Conservation (phyloP, 2,888 invertebrate species). For the Aproaerema taeniolella region DNA sequence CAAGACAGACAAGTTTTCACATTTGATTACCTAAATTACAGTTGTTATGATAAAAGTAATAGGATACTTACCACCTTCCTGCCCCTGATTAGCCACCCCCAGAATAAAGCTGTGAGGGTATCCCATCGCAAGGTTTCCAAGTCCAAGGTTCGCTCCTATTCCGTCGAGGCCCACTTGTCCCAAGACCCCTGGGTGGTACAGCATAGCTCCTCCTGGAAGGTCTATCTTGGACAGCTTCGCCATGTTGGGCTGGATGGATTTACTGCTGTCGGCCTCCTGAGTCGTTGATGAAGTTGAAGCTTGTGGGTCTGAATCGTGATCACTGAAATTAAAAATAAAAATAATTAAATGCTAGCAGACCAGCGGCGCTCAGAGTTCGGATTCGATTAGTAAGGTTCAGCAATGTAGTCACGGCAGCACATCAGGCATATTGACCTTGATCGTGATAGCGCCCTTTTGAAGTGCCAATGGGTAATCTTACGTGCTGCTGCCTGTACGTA, state of each 20-base stretch:
- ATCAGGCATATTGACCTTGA: too few relatives aligned
- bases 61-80: constrained; percentile 68
- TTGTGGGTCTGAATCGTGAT: constrained; percentile 40
- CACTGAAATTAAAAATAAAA: constrained; percentile 35
- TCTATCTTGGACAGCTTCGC: constrained; percentile 61
- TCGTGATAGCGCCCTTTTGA: too few relatives aligned
- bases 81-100: constrained; percentile 67
- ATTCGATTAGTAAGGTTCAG: too few relatives aligned
- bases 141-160: constrained; percentile 54
- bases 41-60: too few relatives aligned
- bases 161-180: constrained; percentile 50
- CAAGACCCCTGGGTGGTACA: constrained; percentile 58
- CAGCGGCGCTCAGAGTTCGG: too few relatives aligned
- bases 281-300: constrained; percentile 59
- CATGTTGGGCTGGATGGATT: constrained; percentile 38
- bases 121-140: constrained; percentile 65
- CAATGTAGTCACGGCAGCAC: too few relatives aligned
- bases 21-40: too few relatives aligned
- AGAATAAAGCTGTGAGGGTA: constrained; percentile 70
- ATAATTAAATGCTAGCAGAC: too few relatives aligned
- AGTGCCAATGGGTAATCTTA: too few relatives aligned
- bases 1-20: too few relatives aligned
- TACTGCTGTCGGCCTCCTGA: constrained; percentile 61
- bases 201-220: constrained; percentile 66
- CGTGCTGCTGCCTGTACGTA: too few relatives aligned